Evolutionary conservation across 2,113 vertebrate genomes (phyloP).

Genomic region (Canis aureus): DNA sequence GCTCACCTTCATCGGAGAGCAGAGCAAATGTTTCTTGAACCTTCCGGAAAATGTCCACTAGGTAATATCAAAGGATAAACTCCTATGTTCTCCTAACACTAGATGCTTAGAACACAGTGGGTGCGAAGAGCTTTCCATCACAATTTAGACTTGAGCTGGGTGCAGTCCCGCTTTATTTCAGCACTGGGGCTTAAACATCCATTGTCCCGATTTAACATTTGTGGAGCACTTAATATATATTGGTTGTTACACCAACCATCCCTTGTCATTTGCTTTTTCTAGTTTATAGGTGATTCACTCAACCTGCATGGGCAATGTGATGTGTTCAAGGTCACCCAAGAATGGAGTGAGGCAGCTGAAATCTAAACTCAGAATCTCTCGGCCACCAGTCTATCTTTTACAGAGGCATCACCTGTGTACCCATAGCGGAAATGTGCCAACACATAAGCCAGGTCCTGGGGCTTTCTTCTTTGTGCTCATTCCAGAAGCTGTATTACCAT

Average conservation of each 20-base stretch:
- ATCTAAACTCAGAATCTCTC: not conserved
- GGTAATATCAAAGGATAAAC: conserved; percentile 50
- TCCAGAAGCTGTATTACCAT: not conserved
- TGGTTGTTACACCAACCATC: not conserved
- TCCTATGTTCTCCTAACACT: not conserved
- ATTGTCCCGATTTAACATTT: not conserved
- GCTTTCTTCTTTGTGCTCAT: not conserved
- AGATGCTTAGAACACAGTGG: not conserved
- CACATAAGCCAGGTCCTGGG: not conserved
- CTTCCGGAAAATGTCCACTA: conserved; percentile 57
- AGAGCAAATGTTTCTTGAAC: not conserved
- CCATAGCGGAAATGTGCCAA: not conserved
- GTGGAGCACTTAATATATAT: not conserved
- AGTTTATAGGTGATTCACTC: not conserved
- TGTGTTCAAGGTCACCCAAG: not conserved
- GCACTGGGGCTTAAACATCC: not conserved
- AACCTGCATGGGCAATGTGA: not conserved
- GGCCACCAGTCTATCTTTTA: not conserved
- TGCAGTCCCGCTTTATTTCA: not conserved
- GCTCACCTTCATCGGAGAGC: conserved; percentile 51
- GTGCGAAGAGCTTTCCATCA: not conserved
- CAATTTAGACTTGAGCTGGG: not conserved
- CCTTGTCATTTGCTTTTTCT: not conserved
- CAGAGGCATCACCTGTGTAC: not conserved
- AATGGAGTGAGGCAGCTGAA: not conserved